Percentiles rank a stretch among this genome's conserved stretches.
These are phyloP conservation scores for Lagorchestes hirsutus DNA, from an alignment of 2,797 vertebrate genomes.

Conservation along the genomic window DNA sequence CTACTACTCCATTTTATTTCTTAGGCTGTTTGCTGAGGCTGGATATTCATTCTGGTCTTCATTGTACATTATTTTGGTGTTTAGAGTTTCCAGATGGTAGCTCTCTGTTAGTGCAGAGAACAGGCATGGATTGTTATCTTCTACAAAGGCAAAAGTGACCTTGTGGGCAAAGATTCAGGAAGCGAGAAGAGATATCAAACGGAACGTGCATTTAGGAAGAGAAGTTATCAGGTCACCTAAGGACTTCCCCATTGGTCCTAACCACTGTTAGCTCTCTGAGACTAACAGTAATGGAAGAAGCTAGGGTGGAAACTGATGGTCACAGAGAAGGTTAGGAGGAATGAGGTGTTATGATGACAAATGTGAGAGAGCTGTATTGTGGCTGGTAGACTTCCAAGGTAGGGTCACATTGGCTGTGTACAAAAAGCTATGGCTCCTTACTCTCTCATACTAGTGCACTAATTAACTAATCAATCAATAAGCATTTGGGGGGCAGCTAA, in stretches of 20 bases:
- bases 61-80: background rate
- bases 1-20: conserved; percentile 8
- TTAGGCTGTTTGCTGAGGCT: conserved; percentile 16
- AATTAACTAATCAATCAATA: background rate
- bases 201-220: background rate
- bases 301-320: background rate
- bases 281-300: background rate
- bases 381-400: background rate
- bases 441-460: background rate
- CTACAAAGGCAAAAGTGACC: background rate
- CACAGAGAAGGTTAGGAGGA: background rate
- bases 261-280: background rate
- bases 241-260: background rate
- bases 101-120: background rate
- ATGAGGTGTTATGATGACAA: background rate
- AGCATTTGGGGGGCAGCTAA: background rate
- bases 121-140: background rate
- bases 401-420: background rate
- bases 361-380: background rate
- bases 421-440: background rate
- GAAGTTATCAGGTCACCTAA: background rate
- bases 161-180: background rate
- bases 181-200: background rate
- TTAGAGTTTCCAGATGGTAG: background rate
- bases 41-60: background rate